Percentiles rank a stretch among this genome's conserved stretches.
Conservation (phyloP, 1,140 invertebrate species). For the Euwallacea fornicatus region DNA sequence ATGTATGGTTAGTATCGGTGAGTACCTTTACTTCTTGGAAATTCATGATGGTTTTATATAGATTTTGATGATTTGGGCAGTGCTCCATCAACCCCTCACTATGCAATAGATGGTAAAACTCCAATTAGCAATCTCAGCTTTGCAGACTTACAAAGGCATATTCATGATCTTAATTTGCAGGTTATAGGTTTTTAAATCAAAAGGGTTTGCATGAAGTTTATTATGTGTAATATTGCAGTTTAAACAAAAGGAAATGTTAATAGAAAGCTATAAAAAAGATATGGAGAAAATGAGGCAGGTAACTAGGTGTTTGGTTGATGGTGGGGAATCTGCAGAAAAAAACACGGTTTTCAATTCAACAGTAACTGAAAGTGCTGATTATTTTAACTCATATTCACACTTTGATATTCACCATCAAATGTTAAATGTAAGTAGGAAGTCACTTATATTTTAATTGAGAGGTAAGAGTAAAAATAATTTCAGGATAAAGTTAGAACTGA, state of each 20-base stretch:
- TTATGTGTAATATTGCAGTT: conserved; percentile 43
- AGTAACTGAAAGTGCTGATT: conserved; percentile 67
- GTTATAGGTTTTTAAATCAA: conserved; percentile 33
- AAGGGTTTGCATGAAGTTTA: not conserved
- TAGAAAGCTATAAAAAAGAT: conserved; percentile 64
- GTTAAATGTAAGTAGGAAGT: conserved; percentile 64
- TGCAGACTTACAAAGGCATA: conserved; percentile 50
- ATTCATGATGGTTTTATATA: conserved; percentile 28
- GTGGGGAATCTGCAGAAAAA: conserved; percentile 48
- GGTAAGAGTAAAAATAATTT: conserved; percentile 28
- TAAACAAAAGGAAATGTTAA: conserved; percentile 58
- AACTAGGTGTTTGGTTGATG: conserved; percentile 56
- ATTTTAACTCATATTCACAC: conserved; percentile 96
- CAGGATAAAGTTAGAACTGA: conserved; percentile 90
- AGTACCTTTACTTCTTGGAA: conserved; percentile 35
- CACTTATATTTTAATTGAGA: not conserved
- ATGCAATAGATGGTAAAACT: conserved; percentile 53
- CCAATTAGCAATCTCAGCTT: conserved; percentile 51
- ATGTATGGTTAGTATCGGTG: conserved; percentile 71
- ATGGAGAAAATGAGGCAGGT: conserved; percentile 66
- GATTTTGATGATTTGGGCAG: conserved; percentile 54
- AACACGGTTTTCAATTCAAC: conserved; percentile 57
- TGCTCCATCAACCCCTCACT: conserved; percentile 53
- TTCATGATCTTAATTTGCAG: conserved; percentile 49
- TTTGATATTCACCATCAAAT: conserved; percentile 98